Evolutionary conservation across 2,113 vertebrate species (phyloP), one percentile per base, ranked within the genome.

Genomic region (Sciurus niger): DNA sequence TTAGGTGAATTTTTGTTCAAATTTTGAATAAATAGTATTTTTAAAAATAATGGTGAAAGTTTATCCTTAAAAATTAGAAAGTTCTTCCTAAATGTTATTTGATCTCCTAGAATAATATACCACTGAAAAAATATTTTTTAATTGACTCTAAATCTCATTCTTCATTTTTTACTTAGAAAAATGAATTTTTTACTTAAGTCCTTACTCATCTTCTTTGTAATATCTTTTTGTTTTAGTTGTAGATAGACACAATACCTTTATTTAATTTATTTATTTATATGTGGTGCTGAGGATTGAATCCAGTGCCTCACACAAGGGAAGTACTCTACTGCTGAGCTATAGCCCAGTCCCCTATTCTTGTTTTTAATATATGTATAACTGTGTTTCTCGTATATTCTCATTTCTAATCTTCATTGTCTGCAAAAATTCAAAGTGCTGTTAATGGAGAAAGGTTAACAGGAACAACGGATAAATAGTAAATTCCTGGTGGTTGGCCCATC

Each of bases 51-150:
- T 85, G 58, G 63, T 70, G 11, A 51, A 91, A 89, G 17, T 53
- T 83, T 74, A 43, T 73, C 60, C 32, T 76, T 89, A 79, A 68
- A 37, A 80, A 68, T 43, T 65, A 87, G 53, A 58, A 94, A 91
- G 63, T 43, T 87, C 24, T 94, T 95, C 60, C 20, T 94, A 46
- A 92, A 87, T 34, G 6, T 97, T 78, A 78, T 8, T 90, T 88
- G 46, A 73, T 89, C 14, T 86, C 43, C 70, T 84, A 87, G 58
- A 93, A 96, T 28, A 94, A 73, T 63, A 20, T 40, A 22, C 83
- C 77, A 73, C 12, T 88, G 53, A 94, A 48, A 94, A 90, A 86
- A 24, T 83, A 1, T 90, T 89, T 51, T 88, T 84, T 67, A 82
- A n/a, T 60, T 65, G 34, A 78, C 17, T 84, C 18, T 58, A 65